These are phyloP conservation scores for Pandemis heparana DNA, from an alignment of 2,888 invertebrate genomes.

Conservation along the genomic window DNA sequence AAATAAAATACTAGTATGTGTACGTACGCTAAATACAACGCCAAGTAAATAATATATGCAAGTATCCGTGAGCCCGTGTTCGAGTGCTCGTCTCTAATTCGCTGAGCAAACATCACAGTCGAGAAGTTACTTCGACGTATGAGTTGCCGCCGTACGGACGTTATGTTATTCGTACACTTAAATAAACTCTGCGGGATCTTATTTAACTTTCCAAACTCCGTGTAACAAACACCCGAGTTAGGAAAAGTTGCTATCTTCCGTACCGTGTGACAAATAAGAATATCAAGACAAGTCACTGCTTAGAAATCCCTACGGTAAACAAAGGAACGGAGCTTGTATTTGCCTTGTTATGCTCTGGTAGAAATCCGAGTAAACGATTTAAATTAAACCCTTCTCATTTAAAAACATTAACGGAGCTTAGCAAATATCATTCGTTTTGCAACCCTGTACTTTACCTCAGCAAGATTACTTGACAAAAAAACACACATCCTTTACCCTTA, in stretches of 20 bases:
- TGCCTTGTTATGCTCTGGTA: slow-evolving; percentile 30
- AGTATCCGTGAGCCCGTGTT: slow-evolving; percentile 56
- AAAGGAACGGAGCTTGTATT: slow-evolving; percentile 28
- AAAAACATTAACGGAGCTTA: slow-evolving; percentile 24
- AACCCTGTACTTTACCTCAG: neutral
- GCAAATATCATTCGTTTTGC: slow-evolving; percentile 22
- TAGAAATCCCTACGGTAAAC: slow-evolving; percentile 41
- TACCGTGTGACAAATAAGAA: slow-evolving; percentile 42
- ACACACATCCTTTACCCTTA: neutral
- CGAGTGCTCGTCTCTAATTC: slow-evolving; percentile 64
- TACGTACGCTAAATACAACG: slow-evolving; percentile 66
- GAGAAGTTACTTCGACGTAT: slow-evolving; percentile 57
- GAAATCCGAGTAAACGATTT: slow-evolving; percentile 34
- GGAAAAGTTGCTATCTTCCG: slow-evolving; percentile 43
- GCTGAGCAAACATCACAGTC: slow-evolving; percentile 59
- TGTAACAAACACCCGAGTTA: slow-evolving; percentile 48
- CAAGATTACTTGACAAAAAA: neutral
- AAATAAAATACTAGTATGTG: slow-evolving; percentile 40
- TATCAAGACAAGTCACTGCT: slow-evolving; percentile 40
- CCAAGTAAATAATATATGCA: slow-evolving; percentile 70
- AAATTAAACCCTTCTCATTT: slow-evolving; percentile 31
- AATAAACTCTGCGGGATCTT: slow-evolving; percentile 73
- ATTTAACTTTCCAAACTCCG: slow-evolving; percentile 70
- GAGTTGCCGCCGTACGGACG: slow-evolving; percentile 53
- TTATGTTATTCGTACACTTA: slow-evolving; percentile 65